phyloP scores from a whole-genome alignment of 2,113 vertebrate genomes.

The Cynopterus brachyotis region DNA sequence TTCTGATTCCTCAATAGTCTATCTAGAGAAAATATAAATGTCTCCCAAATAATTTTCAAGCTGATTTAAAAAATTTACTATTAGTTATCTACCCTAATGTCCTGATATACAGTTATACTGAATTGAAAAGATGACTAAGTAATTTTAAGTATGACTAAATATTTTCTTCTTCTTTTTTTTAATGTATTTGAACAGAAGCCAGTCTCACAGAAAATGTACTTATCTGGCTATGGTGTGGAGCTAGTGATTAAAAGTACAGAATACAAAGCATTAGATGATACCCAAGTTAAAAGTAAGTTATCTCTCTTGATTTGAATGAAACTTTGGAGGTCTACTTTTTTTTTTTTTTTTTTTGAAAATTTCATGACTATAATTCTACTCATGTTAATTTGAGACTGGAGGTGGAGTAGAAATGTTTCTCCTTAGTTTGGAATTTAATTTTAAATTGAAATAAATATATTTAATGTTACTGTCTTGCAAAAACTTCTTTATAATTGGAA shows the following conservation, averaged over 20 bases:
- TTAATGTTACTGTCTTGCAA: not conserved
- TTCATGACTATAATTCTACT: conserved; percentile 29
- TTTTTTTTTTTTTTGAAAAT: not conserved
- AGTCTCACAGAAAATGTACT: conserved; percentile 88
- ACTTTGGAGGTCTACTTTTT: not conserved
- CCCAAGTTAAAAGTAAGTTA: conserved; percentile 90
- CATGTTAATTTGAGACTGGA: not conserved
- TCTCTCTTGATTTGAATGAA: not conserved
- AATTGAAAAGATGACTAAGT: not conserved
- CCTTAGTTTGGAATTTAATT: conserved; percentile 16
- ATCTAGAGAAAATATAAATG: not conserved
- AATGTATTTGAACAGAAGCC: conserved; percentile 84
- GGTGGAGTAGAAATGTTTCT: not conserved
- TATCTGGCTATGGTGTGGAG: conserved; percentile 97
- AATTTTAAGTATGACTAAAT: not conserved
- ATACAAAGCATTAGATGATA: conserved; percentile 97
- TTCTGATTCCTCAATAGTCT: not conserved
- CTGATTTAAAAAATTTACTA: not conserved
- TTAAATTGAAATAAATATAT: not conserved
- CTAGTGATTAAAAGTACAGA: conserved; percentile 98
- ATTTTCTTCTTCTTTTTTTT: conserved; percentile 27
- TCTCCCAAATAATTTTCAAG: not conserved
- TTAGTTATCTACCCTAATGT: not conserved
- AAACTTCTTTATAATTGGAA: not conserved
- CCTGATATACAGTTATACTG: not conserved